phyloP scores from a whole-genome alignment of 2,888 invertebrate genomes.

The Athalia circularis region DNA sequence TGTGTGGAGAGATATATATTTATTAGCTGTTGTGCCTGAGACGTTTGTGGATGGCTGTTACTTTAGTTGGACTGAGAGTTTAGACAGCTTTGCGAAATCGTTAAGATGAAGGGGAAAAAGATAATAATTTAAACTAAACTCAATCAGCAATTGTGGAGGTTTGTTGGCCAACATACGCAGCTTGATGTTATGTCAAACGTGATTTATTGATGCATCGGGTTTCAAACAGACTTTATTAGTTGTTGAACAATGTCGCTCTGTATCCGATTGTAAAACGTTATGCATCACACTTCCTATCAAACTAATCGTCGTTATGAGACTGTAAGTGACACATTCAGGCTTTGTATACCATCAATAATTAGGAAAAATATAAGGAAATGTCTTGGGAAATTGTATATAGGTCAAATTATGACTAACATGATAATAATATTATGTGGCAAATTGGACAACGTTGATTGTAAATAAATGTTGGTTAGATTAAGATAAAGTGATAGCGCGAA shows the following conservation, averaged over 20 bases:
- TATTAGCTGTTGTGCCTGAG: conserved; percentile 63
- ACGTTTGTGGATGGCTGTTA: conserved; percentile 51
- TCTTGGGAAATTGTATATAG: background rate
- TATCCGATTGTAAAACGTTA: background rate
- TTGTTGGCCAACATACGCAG: background rate
- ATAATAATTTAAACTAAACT: background rate
- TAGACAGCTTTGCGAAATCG: conserved; percentile 26
- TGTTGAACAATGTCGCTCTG: conserved; percentile 16
- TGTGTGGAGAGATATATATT: conserved; percentile 57
- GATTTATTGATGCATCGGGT: conserved; percentile 3
- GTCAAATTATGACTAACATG: background rate
- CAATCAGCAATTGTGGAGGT: background rate
- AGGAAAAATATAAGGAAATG: background rate
- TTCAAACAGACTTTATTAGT: conserved; percentile 14
- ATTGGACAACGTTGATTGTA: conserved; percentile 58
- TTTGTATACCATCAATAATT: background rate
- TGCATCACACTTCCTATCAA: too few species aligned
- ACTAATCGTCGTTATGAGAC: too few species aligned
- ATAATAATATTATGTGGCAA: conserved; percentile 24
- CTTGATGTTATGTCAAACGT: conserved; percentile 22
- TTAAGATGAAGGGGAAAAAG: background rate
- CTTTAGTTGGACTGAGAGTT: conserved; percentile 49
- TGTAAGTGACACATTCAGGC: too few species aligned
- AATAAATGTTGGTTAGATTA: conserved; percentile 57
- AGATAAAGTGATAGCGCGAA: conserved; percentile 45